Evolutionary conservation across 2,113 vertebrate genomes (phyloP).

Genomic region (Callaeas wilsoni): DNA sequence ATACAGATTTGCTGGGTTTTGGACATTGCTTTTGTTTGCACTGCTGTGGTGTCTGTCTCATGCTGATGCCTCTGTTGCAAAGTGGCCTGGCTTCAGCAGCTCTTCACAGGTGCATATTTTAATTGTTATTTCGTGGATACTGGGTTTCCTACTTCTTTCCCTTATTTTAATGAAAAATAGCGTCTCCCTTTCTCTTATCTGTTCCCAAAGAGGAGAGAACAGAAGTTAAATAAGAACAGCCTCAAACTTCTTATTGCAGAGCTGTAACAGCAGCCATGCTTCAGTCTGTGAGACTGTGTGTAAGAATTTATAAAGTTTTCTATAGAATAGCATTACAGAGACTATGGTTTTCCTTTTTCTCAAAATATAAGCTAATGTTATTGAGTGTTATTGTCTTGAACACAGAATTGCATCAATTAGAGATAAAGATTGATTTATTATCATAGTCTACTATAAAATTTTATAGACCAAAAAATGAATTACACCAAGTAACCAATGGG

Average conservation of each 20-base stretch:
- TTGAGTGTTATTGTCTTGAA: neutral
- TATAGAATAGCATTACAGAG: neutral
- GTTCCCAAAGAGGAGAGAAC: neutral
- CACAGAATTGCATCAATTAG: neutral
- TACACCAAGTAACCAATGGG: neutral
- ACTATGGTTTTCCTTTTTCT: neutral
- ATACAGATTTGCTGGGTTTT: neutral
- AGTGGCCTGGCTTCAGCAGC: neutral
- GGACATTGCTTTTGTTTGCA: neutral
- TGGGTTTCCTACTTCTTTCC: neutral
- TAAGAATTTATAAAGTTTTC: neutral
- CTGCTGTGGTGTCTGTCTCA: neutral
- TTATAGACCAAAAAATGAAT: neutral
- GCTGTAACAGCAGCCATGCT: neutral
- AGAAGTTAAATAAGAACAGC: neutral
- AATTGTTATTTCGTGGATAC: neutral
- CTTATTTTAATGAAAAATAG: neutral
- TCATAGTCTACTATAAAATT: neutral
- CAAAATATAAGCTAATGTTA: neutral
- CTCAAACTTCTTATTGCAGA: neutral
- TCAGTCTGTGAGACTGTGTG: neutral
- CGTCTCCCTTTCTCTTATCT: neutral
- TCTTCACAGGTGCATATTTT: neutral
- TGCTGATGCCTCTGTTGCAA: neutral
- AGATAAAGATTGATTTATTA: neutral